A percentile compares a stretch with the other conserved stretches of the same genome.
These are phyloP conservation scores for Galendromus occidentalis DNA, from an alignment of 1,140 invertebrate genomes.

Conservation along the genomic window DNA sequence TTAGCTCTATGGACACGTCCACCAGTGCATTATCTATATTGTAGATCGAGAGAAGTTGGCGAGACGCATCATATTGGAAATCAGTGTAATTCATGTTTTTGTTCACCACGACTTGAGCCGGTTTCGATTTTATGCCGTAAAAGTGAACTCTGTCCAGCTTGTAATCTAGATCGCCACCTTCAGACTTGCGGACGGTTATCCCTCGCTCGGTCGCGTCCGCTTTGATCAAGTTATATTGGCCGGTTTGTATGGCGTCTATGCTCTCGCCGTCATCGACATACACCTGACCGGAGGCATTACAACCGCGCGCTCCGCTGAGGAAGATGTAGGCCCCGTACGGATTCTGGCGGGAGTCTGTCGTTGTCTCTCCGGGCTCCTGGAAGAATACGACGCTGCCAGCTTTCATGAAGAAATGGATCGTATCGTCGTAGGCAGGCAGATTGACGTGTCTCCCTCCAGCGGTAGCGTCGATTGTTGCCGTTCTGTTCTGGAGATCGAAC, in stretches of 20 bases:
- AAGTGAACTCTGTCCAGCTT: not conserved
- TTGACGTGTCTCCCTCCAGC: conserved; percentile 7
- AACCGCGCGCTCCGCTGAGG: conserved; percentile 31
- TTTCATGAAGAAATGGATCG: conserved; percentile 27
- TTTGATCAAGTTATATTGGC: conserved; percentile 1
- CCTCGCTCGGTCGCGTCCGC: not conserved
- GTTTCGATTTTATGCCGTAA: not conserved
- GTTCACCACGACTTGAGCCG: no score
- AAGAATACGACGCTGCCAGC: conserved; percentile 28
- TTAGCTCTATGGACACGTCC: not conserved
- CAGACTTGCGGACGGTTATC: not conserved
- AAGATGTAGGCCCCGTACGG: conserved; percentile 40
- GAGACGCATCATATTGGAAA: not conserved
- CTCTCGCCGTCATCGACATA: conserved; percentile 55
- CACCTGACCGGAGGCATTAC: conserved; percentile 38
- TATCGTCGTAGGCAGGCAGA: conserved; percentile 19
- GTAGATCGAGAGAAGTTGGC: not conserved
- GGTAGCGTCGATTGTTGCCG: not conserved
- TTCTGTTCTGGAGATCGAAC: conserved; percentile 19
- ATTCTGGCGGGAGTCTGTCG: conserved; percentile 29
- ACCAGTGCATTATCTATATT: not conserved
- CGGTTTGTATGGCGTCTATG: conserved; percentile 16
- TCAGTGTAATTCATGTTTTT: no score
- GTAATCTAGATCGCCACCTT: not conserved
- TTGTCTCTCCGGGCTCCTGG: conserved; percentile 27